Evolutionary conservation across 2,113 vertebrate species (phyloP).

Genomic region (Clarias macrocephalus): DNA sequence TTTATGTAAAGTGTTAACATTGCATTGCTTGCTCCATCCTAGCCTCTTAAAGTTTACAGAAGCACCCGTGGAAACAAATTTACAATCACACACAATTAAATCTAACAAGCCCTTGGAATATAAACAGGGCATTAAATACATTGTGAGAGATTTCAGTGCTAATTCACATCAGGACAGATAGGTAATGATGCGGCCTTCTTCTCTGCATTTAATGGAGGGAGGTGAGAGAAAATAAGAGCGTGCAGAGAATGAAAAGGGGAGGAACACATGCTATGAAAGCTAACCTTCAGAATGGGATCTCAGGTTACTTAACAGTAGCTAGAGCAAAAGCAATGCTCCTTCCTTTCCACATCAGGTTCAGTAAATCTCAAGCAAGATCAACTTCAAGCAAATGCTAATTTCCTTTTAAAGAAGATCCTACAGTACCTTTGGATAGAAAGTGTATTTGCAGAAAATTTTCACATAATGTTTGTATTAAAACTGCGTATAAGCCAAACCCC

Average conservation of each 20-base stretch:
- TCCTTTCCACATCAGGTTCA: background rate
- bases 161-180: slow-evolving; percentile 57
- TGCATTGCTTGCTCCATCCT: background rate
- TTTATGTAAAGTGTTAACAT: background rate
- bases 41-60: slow-evolving; percentile 28
- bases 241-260: slow-evolving; percentile 67
- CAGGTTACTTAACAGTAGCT: background rate
- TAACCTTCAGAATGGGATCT: background rate
- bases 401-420: background rate
- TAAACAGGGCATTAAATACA: slow-evolving; percentile 62
- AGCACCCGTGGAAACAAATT: slow-evolving; percentile 51
- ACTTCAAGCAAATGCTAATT: background rate
- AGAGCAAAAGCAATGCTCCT: background rate
- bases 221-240: slow-evolving; percentile 68
- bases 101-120: slow-evolving; percentile 58
- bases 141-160: slow-evolving; percentile 59
- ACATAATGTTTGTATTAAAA: background rate
- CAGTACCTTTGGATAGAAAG: background rate
- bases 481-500: background rate
- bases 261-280: slow-evolving; percentile 55
- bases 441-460: background rate
- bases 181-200: slow-evolving; percentile 67
- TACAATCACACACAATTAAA: slow-evolving; percentile 65
- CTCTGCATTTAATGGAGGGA: slow-evolving; percentile 61
- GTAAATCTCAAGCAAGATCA: background rate